These are phyloP conservation scores for Psammodynastes pulverulentus DNA, from an alignment of 2,113 vertebrate genomes.

Conservation along the genomic window DNA sequence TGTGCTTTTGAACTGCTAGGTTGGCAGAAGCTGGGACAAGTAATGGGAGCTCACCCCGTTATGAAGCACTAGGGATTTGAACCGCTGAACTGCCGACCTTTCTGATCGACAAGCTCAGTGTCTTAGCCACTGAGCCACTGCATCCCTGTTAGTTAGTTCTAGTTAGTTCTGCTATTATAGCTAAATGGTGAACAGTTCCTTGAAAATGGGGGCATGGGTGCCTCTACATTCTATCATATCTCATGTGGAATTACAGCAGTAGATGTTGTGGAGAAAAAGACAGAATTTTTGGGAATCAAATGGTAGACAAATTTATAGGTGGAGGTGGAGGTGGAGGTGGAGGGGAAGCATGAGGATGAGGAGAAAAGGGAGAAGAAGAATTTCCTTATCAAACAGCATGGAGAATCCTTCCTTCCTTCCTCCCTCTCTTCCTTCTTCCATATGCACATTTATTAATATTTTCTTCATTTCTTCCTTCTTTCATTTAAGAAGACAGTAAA, in stretches of 20 bases:
- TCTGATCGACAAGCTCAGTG: no score
- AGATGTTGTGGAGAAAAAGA: neutral
- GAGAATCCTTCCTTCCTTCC: neutral
- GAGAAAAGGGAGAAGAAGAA: neutral
- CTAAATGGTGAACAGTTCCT: neutral
- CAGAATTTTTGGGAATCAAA: neutral
- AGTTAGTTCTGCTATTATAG: neutral
- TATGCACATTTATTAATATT: neutral
- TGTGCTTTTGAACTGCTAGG: no score
- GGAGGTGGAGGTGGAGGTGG: neutral
- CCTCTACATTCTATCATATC: neutral
- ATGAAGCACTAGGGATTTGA: no score
- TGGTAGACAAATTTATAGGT: neutral
- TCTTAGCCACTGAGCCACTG: no score
- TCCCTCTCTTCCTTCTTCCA: neutral
- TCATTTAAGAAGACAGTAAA: neutral
- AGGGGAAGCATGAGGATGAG: neutral
- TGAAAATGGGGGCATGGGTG: neutral
- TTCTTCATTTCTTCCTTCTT: neutral
- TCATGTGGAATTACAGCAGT: neutral
- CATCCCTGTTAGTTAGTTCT: no score
- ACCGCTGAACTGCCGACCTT: no score
- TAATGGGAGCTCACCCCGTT: no score
- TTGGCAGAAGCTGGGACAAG: no score
- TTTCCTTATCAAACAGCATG: neutral